Percentiles rank a stretch among this genome's conserved stretches.
Evolutionary conservation across 2,797 vertebrate species (phyloP).

Genomic region (Schizothorax lantsangensis): DNA sequence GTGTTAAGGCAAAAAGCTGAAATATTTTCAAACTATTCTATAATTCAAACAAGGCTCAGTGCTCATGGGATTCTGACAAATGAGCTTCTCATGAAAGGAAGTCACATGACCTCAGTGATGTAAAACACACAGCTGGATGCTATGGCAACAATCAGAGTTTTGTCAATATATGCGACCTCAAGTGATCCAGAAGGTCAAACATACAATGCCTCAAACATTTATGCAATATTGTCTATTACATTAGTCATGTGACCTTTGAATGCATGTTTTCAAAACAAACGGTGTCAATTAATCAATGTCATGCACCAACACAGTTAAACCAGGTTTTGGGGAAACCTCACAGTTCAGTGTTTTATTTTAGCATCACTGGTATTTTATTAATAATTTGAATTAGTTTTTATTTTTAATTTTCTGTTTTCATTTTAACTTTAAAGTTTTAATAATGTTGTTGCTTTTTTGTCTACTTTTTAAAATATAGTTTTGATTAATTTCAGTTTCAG

Average conservation of each 20-base stretch:
- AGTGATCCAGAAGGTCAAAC: neutral
- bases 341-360: neutral
- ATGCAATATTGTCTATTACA: neutral
- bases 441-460: no score
- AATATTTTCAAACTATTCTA: neutral
- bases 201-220: neutral
- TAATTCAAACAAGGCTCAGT: neutral
- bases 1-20: slow-evolving; percentile 67
- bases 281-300: neutral
- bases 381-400: no score
- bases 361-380: neutral
- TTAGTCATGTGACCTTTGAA: slow-evolving; percentile 16
- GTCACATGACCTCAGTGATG: neutral
- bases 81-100: slow-evolving; percentile 17
- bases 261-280: slow-evolving; percentile 32
- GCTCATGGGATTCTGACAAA: neutral
- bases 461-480: no score
- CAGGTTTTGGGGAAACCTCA: neutral
- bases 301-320: neutral
- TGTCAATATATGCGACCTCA: neutral
- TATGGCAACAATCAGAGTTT: neutral
- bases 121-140: neutral
- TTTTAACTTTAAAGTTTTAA: no score
- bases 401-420: no score
- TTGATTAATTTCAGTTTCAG: no score